These are phyloP conservation scores for Panorpa germanica DNA, from an alignment of 2,888 invertebrate genomes.

Conservation along the genomic window DNA sequence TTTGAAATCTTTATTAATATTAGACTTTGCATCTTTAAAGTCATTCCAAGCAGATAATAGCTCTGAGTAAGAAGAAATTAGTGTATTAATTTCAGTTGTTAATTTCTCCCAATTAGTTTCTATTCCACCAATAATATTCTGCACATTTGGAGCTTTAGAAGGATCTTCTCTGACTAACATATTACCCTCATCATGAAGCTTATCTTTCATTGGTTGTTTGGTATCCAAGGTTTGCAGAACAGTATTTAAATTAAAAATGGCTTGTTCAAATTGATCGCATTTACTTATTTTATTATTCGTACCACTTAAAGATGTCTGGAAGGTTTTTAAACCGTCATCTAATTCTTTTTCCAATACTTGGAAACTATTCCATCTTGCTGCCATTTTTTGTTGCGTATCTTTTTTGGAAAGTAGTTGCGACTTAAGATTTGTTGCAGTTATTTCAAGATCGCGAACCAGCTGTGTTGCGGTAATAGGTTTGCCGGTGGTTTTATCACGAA, in stretches of 20 bases:
- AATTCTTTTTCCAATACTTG: conserved; percentile 51
- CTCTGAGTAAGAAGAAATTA: conserved; percentile 52
- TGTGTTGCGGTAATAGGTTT: conserved; percentile 53
- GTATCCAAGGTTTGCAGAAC: conserved; percentile 35
- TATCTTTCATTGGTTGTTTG: conserved; percentile 42
- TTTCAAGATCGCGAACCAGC: conserved; percentile 52
- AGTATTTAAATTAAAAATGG: conserved; percentile 27
- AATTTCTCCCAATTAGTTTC: conserved; percentile 69
- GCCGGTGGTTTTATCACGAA: conserved; percentile 50
- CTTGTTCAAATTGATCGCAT: conserved; percentile 27
- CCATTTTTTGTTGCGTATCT: conserved; percentile 47
- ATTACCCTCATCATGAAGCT: conserved; percentile 60
- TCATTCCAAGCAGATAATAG: conserved; percentile 56
- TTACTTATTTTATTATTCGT: conserved; percentile 24
- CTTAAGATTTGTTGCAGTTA: conserved; percentile 44
- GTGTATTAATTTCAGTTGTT: conserved; percentile 51
- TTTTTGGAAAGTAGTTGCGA: conserved; percentile 46
- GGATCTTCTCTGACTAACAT: conserved; percentile 67
- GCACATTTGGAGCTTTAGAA: conserved; percentile 58
- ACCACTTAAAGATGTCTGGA: too few species aligned
- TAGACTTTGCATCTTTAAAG: conserved; percentile 50
- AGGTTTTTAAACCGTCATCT: conserved; percentile 38
- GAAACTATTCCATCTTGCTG: conserved; percentile 62
- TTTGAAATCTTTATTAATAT: conserved; percentile 46
- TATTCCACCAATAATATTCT: conserved; percentile 55